Evolutionary conservation across 2,888 invertebrate genomes (phyloP), one percentile per base, ranked within the genome.

Genomic region (Plebejus argus): DNA sequence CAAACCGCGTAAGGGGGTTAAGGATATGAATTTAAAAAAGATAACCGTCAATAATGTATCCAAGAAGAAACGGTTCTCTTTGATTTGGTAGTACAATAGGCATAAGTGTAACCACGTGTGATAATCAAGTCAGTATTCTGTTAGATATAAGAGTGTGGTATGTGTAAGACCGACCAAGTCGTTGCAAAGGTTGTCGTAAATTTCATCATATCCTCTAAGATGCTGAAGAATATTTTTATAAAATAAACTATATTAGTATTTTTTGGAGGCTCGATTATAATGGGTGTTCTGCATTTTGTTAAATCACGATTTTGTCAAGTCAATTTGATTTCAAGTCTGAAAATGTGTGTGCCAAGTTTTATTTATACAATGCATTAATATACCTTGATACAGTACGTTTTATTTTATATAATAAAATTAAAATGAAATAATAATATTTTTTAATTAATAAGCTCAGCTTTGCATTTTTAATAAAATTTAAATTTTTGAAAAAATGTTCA

Each of bases 1-100:
- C 95, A 97, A 97, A 91, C 97, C 97, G 79, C 95, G 97, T 84
- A 97, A 96, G 90, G 97, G 97, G 83, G 96, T 97, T 85, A 95
- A 96, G 82, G 96, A 96, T 84, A 96, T 96, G 88, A 97, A 97
- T 89, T 94, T 97, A 83, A 95, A 96, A 91, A 97, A 97, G 94
- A 97, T 98, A 84, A 97, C 97, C 82, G 97, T 98, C 84, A 97
- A 97, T 94, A 97, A 98, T 88, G 96, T 97, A 82, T 97, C 97
- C 80, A 97, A 98, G 95, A 97, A 97, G 94, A 97, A 97, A 94
- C 95, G 97, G 79, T 97, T 97, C 94, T 97, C 97, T 81, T 94
- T 97, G 78, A 96, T 97, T 91, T 97, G 97, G 97, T 97, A 96
- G 95, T 83, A 81, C 83, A 70, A 76, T 76, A 70, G 23, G 28